Percentiles rank a stretch among this genome's conserved stretches.
Conservation (phyloP, 2,113 vertebrate genomes). For the Microtus montanus region DNA sequence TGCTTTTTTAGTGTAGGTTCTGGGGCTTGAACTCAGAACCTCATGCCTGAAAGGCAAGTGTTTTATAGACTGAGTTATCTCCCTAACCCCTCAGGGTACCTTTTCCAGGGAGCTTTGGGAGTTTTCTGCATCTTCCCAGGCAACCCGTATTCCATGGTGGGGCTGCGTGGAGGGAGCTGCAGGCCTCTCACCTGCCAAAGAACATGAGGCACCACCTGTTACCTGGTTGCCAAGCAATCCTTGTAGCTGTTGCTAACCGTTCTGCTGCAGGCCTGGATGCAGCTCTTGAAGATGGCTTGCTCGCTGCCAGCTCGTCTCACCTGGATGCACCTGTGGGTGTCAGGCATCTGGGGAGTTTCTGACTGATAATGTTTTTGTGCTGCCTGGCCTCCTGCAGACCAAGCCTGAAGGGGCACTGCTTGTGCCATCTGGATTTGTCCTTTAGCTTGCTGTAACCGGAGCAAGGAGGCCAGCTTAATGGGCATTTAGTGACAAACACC, state of each 20-base stretch:
- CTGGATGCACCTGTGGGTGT: conserved; percentile 31
- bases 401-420: neutral
- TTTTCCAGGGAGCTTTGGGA: neutral
- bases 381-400: neutral
- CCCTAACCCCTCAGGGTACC: neutral
- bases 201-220: neutral
- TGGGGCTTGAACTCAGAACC: neutral
- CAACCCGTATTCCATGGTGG: neutral
- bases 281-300: neutral
- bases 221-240: conserved; percentile 57
- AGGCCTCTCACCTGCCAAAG: neutral
- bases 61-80: neutral
- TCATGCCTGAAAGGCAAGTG: neutral
- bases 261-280: neutral
- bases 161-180: neutral
- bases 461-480: conserved; percentile 54
- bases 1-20: neutral
- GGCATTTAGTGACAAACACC: conserved; percentile 65
- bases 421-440: conserved; percentile 66
- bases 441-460: conserved; percentile 30
- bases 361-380: neutral
- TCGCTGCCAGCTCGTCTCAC: neutral
- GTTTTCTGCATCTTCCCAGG: neutral
- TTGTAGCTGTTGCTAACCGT: neutral
- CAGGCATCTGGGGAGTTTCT: neutral